Conservation (phyloP, 2,113 vertebrate genomes). For the Tenebrosternarchus preto region DNA sequence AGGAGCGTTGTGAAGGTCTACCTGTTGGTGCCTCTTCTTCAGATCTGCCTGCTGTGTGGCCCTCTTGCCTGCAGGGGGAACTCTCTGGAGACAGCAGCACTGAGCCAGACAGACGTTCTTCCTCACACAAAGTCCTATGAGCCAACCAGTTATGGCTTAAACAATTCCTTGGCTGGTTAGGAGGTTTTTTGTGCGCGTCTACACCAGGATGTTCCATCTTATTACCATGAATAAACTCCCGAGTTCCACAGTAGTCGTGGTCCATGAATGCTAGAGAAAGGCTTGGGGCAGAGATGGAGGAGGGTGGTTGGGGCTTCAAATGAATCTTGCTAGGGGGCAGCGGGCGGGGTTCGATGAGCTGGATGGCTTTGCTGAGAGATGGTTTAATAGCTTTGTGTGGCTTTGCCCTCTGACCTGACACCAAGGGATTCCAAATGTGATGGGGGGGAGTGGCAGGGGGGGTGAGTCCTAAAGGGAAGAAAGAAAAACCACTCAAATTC, state of each 20-base stretch:
- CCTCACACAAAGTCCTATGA: conserved; percentile 24
- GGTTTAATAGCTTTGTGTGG: conserved; percentile 57
- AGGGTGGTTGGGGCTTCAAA: conserved; percentile 4
- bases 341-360: conserved; percentile 77
- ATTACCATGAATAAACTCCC: conserved; percentile 16
- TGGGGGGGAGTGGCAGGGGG: conserved; percentile 93
- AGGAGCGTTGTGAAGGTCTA: conserved; percentile 46
- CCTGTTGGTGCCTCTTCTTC: conserved; percentile 53
- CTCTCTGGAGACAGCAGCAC: conserved; percentile 73
- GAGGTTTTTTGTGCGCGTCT: conserved; percentile 13
- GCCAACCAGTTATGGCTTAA: conserved; percentile 37
- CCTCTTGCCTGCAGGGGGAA: conserved; percentile 66
- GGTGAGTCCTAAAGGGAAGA: conserved; percentile 79
- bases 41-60: background rate
- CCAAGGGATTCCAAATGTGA: conserved; percentile 90
- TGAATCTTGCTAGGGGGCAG: conserved; percentile 63
- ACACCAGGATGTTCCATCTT: conserved; percentile 35
- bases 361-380: conserved; percentile 62
- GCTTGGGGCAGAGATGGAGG: background rate
- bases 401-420: conserved; percentile 75
- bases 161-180: conserved; percentile 1
- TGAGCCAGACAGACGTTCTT: conserved; percentile 45
- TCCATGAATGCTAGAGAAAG: conserved; percentile 46
- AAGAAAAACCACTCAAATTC: no score
- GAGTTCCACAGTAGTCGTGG: conserved; percentile 71